Percentiles rank a stretch among this genome's conserved stretches.
Conservation (phyloP, 2,113 vertebrate genomes). For the Buteo buteo region DNA sequence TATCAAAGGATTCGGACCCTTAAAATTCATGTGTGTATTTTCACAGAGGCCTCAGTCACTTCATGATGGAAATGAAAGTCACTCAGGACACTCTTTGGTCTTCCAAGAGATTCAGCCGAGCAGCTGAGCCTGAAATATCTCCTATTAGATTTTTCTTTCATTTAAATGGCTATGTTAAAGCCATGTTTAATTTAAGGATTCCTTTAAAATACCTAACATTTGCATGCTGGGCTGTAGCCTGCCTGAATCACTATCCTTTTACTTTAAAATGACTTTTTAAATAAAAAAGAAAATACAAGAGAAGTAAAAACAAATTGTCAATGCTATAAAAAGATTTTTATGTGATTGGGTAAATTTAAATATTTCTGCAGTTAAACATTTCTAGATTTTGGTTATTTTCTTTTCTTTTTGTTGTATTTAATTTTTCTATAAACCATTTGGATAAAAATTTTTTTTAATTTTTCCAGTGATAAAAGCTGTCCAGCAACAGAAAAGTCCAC, state of each 20-base stretch:
- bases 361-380: background rate
- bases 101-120: background rate
- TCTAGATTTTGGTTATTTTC: background rate
- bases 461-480: slow-evolving; percentile 42
- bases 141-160: background rate
- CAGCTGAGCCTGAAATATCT: background rate
- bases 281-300: slow-evolving; percentile 2
- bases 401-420: background rate
- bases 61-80: background rate
- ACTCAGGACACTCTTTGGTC: background rate
- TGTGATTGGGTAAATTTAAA: background rate
- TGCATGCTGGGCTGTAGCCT: background rate
- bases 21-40: background rate
- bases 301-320: slow-evolving; percentile 8
- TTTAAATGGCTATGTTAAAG: background rate
- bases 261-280: background rate
- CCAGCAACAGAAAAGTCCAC: slow-evolving; percentile 56
- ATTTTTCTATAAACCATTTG: background rate
- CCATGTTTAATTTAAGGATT: background rate
- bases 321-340: slow-evolving; percentile 10
- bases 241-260: background rate
- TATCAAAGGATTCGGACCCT: background rate
- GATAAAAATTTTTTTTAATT: slow-evolving; percentile 59
- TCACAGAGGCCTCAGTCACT: background rate
- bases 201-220: slow-evolving; percentile 21